Base-by-base conservation (phyloP, 1,140 invertebrate genomes). In the Sweltsa coloradensis region DNA sequence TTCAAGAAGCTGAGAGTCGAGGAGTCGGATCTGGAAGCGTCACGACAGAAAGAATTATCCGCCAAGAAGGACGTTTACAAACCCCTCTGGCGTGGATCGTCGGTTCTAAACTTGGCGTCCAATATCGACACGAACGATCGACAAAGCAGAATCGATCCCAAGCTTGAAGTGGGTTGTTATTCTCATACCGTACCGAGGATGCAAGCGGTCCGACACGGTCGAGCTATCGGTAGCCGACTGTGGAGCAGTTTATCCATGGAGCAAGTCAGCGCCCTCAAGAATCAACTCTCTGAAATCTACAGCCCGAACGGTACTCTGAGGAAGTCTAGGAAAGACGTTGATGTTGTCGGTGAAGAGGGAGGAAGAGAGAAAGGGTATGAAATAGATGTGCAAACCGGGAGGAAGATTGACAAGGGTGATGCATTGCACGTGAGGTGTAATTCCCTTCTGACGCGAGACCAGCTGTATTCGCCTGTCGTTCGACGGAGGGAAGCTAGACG, bases 191-290 rank as follows among this genome's bases (percentile, higher is more conserved):
- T 37, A 9, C 11, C 19, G 4, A 19, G 14, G 5, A 11, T 27
- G 24, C 25, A 6, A 37, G 11, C 23, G 16, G 36, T 5, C 36
- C 36, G 23, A n/a, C 36, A 7, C 59, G 72, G 67, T 54, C 69
- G 75, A 29, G 77, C 77, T 0, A 72, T 85, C 18, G 83, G 81
- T 26, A 81, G 74, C 54, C 75, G 80, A 41, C 71, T 88, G 26
- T 88, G 86, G 74, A 89, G 85, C 56, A 89, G 85, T 57, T 64
- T 90, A 34, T 85, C 85, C 1, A 77, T 83, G 63, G 85, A 90
- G 53, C 86, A 90, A 66, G 81, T 90, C 0, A 83, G 77, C 55
- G 81, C 79, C 19, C 69, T 90, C 25, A 88, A 87, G 61, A 78
- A 75, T 57, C 86, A 89, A 56, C 59, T 90, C 4, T 83, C 81